phyloP scores from a whole-genome alignment of 2,888 invertebrate genomes.

The Hermaeophaga mercurialis region DNA sequence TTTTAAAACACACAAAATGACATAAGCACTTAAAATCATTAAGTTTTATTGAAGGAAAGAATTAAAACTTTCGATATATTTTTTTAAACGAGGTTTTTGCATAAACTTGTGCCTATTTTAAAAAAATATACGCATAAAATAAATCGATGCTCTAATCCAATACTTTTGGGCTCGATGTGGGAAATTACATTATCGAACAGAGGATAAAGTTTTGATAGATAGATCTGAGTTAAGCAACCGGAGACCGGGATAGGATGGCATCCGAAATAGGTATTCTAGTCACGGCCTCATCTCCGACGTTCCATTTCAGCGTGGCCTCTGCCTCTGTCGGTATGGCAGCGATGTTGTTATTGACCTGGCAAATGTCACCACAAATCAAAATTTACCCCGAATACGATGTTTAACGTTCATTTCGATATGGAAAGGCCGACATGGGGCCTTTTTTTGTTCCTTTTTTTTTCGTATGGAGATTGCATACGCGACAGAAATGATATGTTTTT shows the following conservation, averaged over 20 bases:
- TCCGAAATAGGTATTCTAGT: constrained; percentile 41
- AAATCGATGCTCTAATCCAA: not conserved
- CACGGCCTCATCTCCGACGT: constrained; percentile 42
- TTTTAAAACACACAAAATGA: too few relatives aligned
- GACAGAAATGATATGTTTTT: not conserved
- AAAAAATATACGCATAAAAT: constrained; percentile 1
- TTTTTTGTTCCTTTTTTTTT: not conserved
- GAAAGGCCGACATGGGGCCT: constrained; percentile 4
- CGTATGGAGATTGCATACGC: constrained; percentile 3
- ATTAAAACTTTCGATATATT: too few relatives aligned
- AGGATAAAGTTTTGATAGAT: constrained; percentile 51
- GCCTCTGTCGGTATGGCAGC: constrained; percentile 8
- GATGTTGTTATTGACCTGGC: constrained; percentile 46
- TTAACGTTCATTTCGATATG: constrained; percentile 17
- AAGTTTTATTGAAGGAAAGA: too few relatives aligned
- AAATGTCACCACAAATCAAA: constrained; percentile 51
- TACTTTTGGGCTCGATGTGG: not conserved
- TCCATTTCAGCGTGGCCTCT: constrained; percentile 36
- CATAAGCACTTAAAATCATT: too few relatives aligned
- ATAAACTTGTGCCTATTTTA: too few relatives aligned
- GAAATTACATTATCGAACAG: constrained; percentile 49
- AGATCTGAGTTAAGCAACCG: constrained; percentile 43
- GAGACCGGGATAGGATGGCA: constrained; percentile 12
- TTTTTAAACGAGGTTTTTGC: too few relatives aligned
- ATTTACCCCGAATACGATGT: constrained; percentile 39